A percentile compares a stretch with the other conserved stretches of the same genome.
phyloP scores from a whole-genome alignment of 2,113 vertebrate species.

The Dromiciops gliroides region DNA sequence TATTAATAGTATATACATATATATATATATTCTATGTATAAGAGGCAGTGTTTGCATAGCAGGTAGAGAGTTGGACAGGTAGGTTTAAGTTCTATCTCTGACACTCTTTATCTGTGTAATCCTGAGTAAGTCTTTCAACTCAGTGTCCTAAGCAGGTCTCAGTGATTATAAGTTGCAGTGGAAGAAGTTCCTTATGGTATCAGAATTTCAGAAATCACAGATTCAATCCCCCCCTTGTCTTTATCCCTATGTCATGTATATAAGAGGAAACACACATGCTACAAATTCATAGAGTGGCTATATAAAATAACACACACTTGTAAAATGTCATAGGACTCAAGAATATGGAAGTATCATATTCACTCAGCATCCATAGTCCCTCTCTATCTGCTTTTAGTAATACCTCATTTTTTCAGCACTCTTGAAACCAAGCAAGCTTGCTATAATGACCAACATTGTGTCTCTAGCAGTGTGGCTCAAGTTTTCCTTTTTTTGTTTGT shows the following conservation, averaged over 20 bases:
- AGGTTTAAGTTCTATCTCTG: background rate
- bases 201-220: background rate
- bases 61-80: background rate
- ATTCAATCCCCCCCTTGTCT: background rate
- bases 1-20: background rate
- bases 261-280: background rate
- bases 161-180: background rate
- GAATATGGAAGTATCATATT: background rate
- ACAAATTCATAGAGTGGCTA: background rate
- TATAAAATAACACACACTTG: background rate
- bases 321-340: background rate
- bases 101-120: background rate
- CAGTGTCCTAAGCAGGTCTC: background rate
- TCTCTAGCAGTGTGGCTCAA: background rate
- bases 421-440: constrained; percentile 26
- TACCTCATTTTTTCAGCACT: constrained; percentile 29
- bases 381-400: background rate
- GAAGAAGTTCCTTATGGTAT: background rate
- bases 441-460: constrained; percentile 37
- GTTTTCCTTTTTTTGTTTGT: too few species aligned
- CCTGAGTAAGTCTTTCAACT: background rate
- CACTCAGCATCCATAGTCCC: constrained; percentile 34
- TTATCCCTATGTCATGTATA: background rate
- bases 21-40: background rate
- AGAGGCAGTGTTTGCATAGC: background rate